Evolutionary conservation across 2,888 invertebrate genomes (phyloP).

Genomic region (Tanypteryx hageni): DNA sequence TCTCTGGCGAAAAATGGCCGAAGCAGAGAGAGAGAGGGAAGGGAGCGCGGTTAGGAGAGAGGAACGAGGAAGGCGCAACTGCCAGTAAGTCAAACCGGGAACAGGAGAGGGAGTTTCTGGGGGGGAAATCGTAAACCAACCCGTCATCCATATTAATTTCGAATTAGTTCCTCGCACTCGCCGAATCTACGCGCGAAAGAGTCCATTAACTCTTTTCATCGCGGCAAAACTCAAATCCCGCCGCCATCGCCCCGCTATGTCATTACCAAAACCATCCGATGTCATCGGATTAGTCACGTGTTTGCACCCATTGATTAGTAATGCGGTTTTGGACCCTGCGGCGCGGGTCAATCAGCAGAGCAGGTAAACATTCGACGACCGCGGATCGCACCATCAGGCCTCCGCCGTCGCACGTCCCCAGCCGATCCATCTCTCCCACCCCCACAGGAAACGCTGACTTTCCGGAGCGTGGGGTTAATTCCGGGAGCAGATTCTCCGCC

Average conservation of each 20-base stretch:
- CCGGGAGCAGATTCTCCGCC: constrained; percentile 29
- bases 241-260: constrained; percentile 26
- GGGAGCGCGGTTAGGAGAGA: background rate
- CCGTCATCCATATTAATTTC: background rate
- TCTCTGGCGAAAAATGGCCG: too few relatives aligned
- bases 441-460: background rate
- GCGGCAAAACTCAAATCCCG: background rate
- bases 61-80: background rate
- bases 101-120: background rate
- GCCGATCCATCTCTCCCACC: background rate
- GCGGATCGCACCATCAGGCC: background rate
- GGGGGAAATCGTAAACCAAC: background rate
- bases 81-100: background rate
- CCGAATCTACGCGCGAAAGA: background rate
- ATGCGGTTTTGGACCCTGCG: constrained; percentile 53
- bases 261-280: constrained; percentile 39
- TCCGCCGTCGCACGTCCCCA: background rate
- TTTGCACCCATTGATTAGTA: constrained; percentile 57
- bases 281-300: constrained; percentile 54
- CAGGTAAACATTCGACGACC: constrained; percentile 38
- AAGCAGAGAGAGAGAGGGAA: too few relatives aligned
- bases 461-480: constrained; percentile 30
- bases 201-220: background rate
- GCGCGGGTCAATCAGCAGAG: constrained; percentile 29
- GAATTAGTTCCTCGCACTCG: background rate